phyloP scores from a whole-genome alignment of 2,797 vertebrate species.

The Gallinago stenura region DNA sequence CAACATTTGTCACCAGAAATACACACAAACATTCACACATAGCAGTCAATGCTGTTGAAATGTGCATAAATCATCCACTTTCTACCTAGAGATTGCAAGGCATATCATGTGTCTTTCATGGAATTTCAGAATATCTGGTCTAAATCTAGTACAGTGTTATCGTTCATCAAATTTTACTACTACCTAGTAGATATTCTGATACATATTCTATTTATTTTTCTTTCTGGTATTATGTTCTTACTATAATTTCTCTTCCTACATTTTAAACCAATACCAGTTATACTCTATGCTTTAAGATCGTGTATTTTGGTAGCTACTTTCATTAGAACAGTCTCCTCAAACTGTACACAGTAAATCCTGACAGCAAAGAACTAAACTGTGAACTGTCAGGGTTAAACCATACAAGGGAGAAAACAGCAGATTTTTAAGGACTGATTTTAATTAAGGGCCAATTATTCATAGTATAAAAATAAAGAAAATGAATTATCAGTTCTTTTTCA shows the following conservation, averaged over 20 bases:
- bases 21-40: slow-evolving; percentile 46
- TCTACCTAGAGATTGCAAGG: background rate
- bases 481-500: background rate
- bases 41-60: slow-evolving; percentile 63
- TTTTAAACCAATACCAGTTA: background rate
- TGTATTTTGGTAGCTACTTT: background rate
- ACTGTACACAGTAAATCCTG: background rate
- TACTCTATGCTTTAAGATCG: background rate
- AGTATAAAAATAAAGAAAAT: background rate
- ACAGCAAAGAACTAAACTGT: background rate
- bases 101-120: background rate
- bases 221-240: background rate
- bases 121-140: slow-evolving; percentile 6
- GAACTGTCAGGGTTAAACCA: background rate
- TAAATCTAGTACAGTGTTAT: background rate
- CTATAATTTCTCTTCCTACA: background rate
- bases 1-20: slow-evolving; percentile 49
- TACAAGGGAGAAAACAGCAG: background rate
- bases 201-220: background rate
- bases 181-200: background rate
- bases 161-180: background rate
- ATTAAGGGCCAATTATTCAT: background rate
- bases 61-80: slow-evolving; percentile 53
- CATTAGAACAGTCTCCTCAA: background rate
- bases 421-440: background rate